These are phyloP conservation scores for Cotesia chilonis DNA, from an alignment of 1,140 invertebrate species.

Conservation along the genomic window DNA sequence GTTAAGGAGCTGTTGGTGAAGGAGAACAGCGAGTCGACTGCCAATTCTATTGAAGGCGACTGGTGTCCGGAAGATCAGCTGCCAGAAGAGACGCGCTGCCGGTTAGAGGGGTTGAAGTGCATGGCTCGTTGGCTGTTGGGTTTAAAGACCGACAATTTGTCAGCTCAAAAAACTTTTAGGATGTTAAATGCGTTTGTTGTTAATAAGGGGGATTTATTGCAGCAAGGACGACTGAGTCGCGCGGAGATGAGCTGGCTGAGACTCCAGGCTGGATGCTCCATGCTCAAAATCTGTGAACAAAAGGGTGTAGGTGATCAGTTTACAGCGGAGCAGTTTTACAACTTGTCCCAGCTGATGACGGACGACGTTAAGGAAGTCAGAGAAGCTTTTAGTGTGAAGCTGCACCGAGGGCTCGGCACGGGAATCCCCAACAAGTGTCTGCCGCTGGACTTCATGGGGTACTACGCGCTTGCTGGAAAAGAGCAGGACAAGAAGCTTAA, in stretches of 20 bases:
- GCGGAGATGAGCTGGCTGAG: slow-evolving; percentile 94
- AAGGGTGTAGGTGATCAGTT: slow-evolving; percentile 95
- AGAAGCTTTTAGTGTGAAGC: slow-evolving; percentile 87
- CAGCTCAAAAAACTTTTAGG: slow-evolving; percentile 92
- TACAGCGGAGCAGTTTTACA: slow-evolving; percentile 93
- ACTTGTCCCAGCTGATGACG: slow-evolving; percentile 88
- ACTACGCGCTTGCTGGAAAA: slow-evolving; percentile 87
- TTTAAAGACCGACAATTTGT: slow-evolving; percentile 85
- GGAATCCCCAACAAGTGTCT: slow-evolving; percentile 88
- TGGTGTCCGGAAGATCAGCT: slow-evolving; percentile 91
- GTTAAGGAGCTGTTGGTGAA: slow-evolving; percentile 95
- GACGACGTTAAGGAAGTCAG: slow-evolving; percentile 91
- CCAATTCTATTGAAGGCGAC: slow-evolving; percentile 69
- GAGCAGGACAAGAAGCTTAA: slow-evolving; percentile 83
- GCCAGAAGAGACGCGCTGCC: slow-evolving; percentile 90
- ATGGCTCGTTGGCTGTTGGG: slow-evolving; percentile 96
- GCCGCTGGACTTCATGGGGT: slow-evolving; percentile 96
- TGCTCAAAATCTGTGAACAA: slow-evolving; percentile 96
- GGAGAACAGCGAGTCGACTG: slow-evolving; percentile 69
- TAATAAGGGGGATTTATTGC: slow-evolving; percentile 84
- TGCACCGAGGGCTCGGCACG: slow-evolving; percentile 87
- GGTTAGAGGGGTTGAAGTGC: slow-evolving; percentile 93
- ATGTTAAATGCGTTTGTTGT: slow-evolving; percentile 90
- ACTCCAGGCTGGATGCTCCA: slow-evolving; percentile 89
- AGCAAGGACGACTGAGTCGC: slow-evolving; percentile 77